Percentiles rank a stretch among this genome's conserved stretches.
Conservation (phyloP, 2,797 vertebrate genomes). For the Agapornis canus region DNA sequence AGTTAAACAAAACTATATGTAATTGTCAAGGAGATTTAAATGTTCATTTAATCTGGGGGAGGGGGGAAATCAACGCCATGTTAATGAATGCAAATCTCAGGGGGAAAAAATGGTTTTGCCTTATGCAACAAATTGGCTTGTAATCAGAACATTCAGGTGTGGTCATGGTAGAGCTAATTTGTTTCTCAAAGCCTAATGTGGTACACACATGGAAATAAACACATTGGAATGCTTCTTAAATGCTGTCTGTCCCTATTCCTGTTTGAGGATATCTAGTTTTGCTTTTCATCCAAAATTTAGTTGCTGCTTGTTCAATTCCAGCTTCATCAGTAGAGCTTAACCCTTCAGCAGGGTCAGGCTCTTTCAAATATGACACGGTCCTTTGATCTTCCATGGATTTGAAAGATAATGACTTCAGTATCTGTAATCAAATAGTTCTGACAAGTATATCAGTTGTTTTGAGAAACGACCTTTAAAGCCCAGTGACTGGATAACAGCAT, state of each 20-base stretch:
- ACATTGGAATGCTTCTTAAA: conserved; percentile 28
- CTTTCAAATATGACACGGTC: background rate
- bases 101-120: conserved; percentile 20
- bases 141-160: conserved; percentile 51
- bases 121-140: conserved; percentile 41
- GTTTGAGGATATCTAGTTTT: background rate
- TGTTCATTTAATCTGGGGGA: background rate
- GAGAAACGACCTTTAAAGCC: background rate
- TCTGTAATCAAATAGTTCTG: conserved; percentile 7
- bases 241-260: background rate
- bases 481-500: background rate
- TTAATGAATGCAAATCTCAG: conserved; percentile 28
- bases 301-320: background rate
- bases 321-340: background rate
- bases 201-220: conserved; percentile 58
- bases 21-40: background rate
- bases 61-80: background rate
- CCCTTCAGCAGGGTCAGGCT: background rate
- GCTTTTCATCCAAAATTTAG: conserved; percentile 4
- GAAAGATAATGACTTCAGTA: background rate
- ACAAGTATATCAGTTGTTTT: background rate
- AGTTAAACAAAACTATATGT: background rate
- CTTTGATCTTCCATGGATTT: background rate
- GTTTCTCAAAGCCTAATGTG: conserved; percentile 46
- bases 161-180: conserved; percentile 33